phyloP scores from a whole-genome alignment of 2,113 vertebrate species.

The Aspidoscelis tigris region DNA sequence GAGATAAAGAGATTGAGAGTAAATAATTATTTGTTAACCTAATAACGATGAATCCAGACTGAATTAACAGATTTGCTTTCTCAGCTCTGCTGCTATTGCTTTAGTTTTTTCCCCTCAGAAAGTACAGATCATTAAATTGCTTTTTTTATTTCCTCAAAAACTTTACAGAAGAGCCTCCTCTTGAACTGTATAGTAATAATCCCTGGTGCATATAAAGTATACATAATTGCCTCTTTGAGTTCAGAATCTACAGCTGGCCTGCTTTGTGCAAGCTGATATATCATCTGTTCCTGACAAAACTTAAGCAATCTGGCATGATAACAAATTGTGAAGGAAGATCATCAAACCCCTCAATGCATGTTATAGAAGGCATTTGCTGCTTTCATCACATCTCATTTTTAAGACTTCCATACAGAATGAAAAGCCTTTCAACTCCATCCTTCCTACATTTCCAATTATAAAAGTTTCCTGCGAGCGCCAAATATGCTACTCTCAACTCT shows the following conservation, averaged over 20 bases:
- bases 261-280: conserved; percentile 24
- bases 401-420: background rate
- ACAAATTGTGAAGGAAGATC: conserved; percentile 33
- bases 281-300: conserved; percentile 7
- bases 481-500: background rate
- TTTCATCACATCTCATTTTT: background rate
- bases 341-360: conserved; percentile 19
- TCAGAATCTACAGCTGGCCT: conserved; percentile 39
- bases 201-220: background rate
- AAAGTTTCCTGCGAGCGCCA: background rate
- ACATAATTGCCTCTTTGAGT: conserved; percentile 19
- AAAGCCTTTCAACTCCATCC: background rate
- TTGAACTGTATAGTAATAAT: conserved; percentile 11
- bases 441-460: background rate
- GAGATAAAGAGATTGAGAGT: background rate
- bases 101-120: background rate
- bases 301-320: conserved; percentile 22
- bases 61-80: background rate
- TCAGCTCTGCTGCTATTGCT: background rate
- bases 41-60: background rate
- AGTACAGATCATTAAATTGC: background rate
- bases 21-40: background rate
- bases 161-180: background rate
- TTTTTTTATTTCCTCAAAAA: background rate
- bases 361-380: conserved; percentile 9